These are phyloP conservation scores for Leptocoma aspasia DNA, from an alignment of 2,113 vertebrate species.

Conservation along the genomic window DNA sequence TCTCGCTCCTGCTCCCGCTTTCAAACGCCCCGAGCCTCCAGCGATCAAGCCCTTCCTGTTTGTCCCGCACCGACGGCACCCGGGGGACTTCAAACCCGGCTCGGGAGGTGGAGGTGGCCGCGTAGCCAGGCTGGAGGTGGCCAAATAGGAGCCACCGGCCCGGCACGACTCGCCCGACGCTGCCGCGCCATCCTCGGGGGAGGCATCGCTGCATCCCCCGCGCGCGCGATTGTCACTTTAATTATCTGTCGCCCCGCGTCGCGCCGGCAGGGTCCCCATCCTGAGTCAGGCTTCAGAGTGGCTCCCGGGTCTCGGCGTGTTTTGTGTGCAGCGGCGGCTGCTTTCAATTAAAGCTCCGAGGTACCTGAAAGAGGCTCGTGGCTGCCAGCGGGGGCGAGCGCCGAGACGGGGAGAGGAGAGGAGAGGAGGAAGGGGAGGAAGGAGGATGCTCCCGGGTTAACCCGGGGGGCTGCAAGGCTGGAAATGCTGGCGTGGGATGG, in stretches of 20 bases:
- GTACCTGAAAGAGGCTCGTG: background rate
- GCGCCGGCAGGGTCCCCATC: conserved; percentile 53
- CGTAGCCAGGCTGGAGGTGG: background rate
- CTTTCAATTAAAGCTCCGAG: conserved; percentile 65
- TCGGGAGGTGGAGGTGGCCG: background rate
- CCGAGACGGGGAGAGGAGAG: background rate
- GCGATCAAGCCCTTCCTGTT: background rate
- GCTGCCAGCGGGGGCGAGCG: background rate
- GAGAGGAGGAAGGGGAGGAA: background rate
- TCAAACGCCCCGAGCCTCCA: background rate
- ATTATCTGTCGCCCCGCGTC: conserved; percentile 52
- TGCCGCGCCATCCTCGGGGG: background rate
- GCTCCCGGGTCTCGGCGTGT: conserved; percentile 8
- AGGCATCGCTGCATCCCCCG: background rate
- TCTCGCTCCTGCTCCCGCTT: background rate
- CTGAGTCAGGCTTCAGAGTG: conserved; percentile 50
- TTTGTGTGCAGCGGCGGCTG: background rate
- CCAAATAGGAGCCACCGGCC: background rate
- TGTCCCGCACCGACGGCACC: background rate
- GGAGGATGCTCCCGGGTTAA: background rate
- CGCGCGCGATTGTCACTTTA: conserved; percentile 45
- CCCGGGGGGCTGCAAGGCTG: background rate
- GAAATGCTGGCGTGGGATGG: background rate
- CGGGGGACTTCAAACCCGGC: background rate
- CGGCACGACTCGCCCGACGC: background rate